Conservation (phyloP, 2,113 vertebrate species). For the Proterorhinus semilunaris region DNA sequence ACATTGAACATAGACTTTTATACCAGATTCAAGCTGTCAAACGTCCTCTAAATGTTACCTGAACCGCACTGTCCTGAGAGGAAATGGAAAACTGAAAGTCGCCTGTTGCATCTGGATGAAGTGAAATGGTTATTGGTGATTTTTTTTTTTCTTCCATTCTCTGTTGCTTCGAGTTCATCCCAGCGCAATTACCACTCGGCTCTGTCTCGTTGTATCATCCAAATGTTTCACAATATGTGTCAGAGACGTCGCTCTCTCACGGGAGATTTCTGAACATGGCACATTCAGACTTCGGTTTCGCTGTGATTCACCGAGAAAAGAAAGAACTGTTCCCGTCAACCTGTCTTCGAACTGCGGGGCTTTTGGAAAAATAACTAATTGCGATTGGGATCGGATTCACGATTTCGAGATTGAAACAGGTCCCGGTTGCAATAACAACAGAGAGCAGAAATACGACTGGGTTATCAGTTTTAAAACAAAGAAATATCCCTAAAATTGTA, state of each 20-base stretch:
- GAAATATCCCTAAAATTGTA: too few species aligned
- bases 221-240: slow-evolving; percentile 23
- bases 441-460: too few species aligned
- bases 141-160: not conserved
- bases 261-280: slow-evolving; percentile 13
- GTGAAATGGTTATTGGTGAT: not conserved
- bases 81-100: not conserved
- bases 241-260: slow-evolving; percentile 13
- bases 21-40: not conserved
- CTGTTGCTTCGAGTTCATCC: not conserved
- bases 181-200: not conserved
- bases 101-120: slow-evolving; percentile 6
- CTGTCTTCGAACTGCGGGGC: slow-evolving; percentile 15
- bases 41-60: not conserved
- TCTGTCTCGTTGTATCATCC: not conserved
- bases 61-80: not conserved
- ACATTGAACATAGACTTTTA: slow-evolving; percentile 2
- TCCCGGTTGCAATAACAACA: too few species aligned
- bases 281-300: slow-evolving; percentile 4
- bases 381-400: too few species aligned
- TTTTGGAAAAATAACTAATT: too few species aligned
- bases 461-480: too few species aligned
- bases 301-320: slow-evolving; percentile 39
- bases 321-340: slow-evolving; percentile 43
- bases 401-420: too few species aligned